Conservation (phyloP, 2,113 vertebrate species). For the Carassius gibelio region DNA sequence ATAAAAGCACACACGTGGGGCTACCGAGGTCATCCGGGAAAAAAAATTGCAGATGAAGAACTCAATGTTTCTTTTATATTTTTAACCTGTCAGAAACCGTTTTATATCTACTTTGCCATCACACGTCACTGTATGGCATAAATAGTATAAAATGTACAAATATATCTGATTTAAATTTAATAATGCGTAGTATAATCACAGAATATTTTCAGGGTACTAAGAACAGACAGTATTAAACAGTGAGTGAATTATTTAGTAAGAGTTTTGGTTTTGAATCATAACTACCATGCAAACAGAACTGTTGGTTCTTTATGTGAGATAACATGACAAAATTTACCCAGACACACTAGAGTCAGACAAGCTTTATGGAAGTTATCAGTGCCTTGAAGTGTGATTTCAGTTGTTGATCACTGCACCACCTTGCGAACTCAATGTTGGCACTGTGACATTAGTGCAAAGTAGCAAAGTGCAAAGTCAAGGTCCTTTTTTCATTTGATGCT, state of each 20-base stretch:
- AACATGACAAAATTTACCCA: background rate
- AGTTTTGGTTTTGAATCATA: slow-evolving; percentile 20
- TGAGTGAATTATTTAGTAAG: slow-evolving; percentile 13
- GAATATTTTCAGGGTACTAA: background rate
- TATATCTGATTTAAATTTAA: too few species aligned
- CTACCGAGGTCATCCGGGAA: too few species aligned
- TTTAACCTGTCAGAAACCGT: too few species aligned
- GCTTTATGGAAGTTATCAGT: background rate
- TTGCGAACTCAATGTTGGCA: background rate
- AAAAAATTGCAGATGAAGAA: too few species aligned
- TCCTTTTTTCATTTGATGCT: too few species aligned
- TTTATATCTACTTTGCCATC: too few species aligned
- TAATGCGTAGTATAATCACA: background rate
- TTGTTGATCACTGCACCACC: background rate
- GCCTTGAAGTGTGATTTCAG: background rate
- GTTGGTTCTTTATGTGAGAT: background rate
- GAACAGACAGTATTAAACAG: background rate
- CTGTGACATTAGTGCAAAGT: too few species aligned
- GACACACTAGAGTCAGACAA: background rate
- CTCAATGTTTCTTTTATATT: too few species aligned
- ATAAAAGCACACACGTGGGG: too few species aligned
- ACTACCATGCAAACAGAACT: background rate
- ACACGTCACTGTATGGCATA: too few species aligned
- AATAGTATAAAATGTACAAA: too few species aligned
- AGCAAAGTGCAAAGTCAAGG: too few species aligned